Percentiles rank a stretch among this genome's conserved stretches.
phyloP scores from a whole-genome alignment of 2,113 vertebrate genomes.

The Sylvietta virens region DNA sequence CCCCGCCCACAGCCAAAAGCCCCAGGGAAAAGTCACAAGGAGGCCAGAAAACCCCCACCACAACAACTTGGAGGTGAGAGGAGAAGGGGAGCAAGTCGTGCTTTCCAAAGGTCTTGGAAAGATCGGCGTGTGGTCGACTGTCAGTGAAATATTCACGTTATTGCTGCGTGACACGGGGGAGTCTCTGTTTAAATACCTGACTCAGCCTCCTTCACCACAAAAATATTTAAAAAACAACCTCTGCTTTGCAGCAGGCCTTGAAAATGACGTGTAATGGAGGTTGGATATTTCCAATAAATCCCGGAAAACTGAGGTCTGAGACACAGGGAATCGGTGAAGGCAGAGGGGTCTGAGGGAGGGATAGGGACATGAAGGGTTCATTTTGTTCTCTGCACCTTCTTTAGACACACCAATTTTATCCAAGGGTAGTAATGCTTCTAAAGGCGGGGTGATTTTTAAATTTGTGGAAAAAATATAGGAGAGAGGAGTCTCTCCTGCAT shows the following conservation, averaged over 20 bases:
- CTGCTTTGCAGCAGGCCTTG: neutral
- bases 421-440: neutral
- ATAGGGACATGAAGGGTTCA: neutral
- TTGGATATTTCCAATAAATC: neutral
- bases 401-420: neutral
- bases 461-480: neutral
- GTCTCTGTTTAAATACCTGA: neutral
- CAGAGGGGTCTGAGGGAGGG: neutral
- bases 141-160: neutral
- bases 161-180: neutral
- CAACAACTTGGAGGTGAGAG: neutral
- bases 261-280: fast-evolving
- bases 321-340: fast-evolving
- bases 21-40: neutral
- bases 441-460: fast-evolving
- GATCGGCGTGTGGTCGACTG: fast-evolving
- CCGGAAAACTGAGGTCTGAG: neutral
- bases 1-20: neutral
- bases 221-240: neutral
- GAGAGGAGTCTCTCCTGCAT: neutral
- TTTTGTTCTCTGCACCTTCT: neutral
- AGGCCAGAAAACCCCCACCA: fast-evolving
- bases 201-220: neutral
- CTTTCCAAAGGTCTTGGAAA: neutral
- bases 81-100: neutral